Evolutionary conservation across 2,888 invertebrate genomes (phyloP), one percentile per base, ranked within the genome.

Genomic region (Allolobophora icterica): DNA sequence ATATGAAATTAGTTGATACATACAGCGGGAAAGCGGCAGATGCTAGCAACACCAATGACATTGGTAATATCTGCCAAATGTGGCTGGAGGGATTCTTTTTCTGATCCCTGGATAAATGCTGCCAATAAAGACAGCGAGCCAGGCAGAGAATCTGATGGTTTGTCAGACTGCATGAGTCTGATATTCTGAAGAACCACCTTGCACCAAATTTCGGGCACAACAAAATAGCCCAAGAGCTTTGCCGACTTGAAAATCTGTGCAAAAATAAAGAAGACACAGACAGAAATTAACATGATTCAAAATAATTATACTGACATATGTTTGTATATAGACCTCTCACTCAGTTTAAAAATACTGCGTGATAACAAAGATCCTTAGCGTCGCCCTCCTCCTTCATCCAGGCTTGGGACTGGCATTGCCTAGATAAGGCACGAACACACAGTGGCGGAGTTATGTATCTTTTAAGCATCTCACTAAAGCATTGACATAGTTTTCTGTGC

Each of bases 161-260:
- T 38, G 38, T 87, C 58, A 33, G 94, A 93, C 91, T 94, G 94
- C 30, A 71, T 84, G 33, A 90, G 35, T 58, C 84, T 90, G 24
- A 92, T 58, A 45, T 91, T 84, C 40, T 91, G 71, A 40, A 95
- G 91, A 24, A 94, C 93, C 92, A 97, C 95, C 87, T 97, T 96
- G 95, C 96, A 97, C 96, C 97, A 97, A 0, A 97, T 96, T 35
- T 96, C 96, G 0, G 97, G 96, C 0, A 96, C 96, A 89, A 98
- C 97, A 95, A 98, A 98, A 94, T 97, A 97, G 24, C 97, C 98
- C 92, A 97, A 96, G 90, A 97, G 95, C 94, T 97, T 97, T 0
- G 97, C 96, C 4, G 97, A 96, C 90, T 96, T 96, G 94, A 97
- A 96, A 84, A 97, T 96, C 97, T 97, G 93, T 34, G 94, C 94